Evolutionary conservation across 2,113 vertebrate genomes (phyloP).

Genomic region (Promerops cafer): DNA sequence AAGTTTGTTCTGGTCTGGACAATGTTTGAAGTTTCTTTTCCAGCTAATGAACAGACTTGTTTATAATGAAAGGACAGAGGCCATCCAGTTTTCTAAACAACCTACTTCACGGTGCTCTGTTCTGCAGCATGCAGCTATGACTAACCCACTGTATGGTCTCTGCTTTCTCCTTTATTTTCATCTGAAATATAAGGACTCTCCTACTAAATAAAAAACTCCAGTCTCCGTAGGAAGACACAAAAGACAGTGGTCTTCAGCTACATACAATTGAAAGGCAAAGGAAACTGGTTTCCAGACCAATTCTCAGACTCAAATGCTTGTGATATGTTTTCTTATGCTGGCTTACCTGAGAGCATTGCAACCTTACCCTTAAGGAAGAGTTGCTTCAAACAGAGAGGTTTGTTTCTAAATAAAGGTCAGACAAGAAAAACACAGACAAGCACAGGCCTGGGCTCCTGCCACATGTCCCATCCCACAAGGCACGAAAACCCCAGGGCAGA

Average conservation of each 20-base stretch:
- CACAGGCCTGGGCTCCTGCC: fast-evolving
- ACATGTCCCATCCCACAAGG: fast-evolving
- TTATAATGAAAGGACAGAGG: slow-evolving; percentile 27
- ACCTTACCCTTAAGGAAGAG: not conserved
- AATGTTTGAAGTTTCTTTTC: slow-evolving; percentile 14
- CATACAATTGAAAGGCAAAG: not conserved
- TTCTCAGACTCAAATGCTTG: not conserved
- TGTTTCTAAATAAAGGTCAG: not conserved
- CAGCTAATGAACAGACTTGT: slow-evolving; percentile 16
- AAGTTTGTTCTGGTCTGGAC: slow-evolving; percentile 35
- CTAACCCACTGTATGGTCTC: not conserved
- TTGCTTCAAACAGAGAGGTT: not conserved
- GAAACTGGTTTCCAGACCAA: not conserved
- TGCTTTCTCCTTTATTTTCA: not conserved
- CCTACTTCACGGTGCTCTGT: not conserved
- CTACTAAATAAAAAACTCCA: not conserved
- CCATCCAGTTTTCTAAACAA: slow-evolving; percentile 40
- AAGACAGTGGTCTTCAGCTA: not conserved
- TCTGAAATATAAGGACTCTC: not conserved
- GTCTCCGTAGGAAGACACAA: not conserved
- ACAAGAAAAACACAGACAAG: not conserved
- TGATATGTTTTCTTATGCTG: not conserved
- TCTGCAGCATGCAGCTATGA: not conserved
- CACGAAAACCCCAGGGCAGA: not conserved
- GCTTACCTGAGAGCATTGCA: not conserved